A percentile compares a stretch with the other conserved stretches of the same genome.
These are phyloP conservation scores for Eupsilia transversa DNA, from an alignment of 2,888 invertebrate genomes.

Conservation along the genomic window DNA sequence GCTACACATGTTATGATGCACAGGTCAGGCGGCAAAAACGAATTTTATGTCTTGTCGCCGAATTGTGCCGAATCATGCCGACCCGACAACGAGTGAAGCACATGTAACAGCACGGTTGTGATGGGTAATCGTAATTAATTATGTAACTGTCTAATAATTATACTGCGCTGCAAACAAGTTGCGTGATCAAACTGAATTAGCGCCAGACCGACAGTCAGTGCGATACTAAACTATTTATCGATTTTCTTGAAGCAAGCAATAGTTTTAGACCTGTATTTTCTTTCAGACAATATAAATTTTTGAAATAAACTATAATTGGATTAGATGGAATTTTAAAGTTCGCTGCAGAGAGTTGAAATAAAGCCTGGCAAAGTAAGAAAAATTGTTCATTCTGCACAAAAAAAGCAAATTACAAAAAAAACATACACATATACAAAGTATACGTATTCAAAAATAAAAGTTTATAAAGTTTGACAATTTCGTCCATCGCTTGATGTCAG, in stretches of 20 bases:
- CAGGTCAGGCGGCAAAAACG: too few relatives aligned
- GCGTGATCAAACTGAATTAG: conserved; percentile 1
- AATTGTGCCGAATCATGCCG: background rate
- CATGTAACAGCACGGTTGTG: background rate
- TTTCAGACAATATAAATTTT: too few relatives aligned
- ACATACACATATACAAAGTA: background rate
- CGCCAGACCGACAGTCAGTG: background rate
- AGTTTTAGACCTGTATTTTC: conserved; percentile 20
- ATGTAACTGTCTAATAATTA: background rate
- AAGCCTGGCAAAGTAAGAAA: background rate
- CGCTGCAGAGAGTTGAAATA: too few relatives aligned
- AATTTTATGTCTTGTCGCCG: background rate
- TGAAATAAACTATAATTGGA: background rate
- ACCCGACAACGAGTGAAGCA: background rate
- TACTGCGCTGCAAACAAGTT: background rate
- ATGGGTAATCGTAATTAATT: conserved; percentile 1
- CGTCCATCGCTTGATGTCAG: background rate
- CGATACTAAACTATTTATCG: conserved; percentile 3
- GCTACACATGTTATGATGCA: too few relatives aligned
- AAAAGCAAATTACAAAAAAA: too few relatives aligned
- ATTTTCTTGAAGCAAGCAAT: background rate
- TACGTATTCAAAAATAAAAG: too few relatives aligned
- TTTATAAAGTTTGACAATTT: background rate
- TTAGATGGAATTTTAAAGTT: background rate
- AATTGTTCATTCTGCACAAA: too few relatives aligned